Evolutionary conservation across 2,797 vertebrate genomes (phyloP), one percentile per base, ranked within the genome.

Genomic region (Apogon talboti): DNA sequence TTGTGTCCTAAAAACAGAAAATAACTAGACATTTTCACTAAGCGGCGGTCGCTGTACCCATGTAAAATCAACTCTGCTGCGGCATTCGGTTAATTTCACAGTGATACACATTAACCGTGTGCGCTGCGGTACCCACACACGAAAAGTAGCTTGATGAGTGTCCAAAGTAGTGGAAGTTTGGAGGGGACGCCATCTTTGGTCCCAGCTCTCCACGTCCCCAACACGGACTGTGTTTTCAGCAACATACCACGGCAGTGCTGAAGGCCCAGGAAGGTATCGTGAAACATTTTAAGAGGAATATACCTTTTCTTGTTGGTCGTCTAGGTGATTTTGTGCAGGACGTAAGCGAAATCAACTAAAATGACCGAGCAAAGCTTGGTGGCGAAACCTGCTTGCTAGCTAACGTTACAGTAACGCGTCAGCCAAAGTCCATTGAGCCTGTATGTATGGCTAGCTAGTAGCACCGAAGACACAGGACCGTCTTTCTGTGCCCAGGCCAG

Each of bases 101-200:
- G 67, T 50, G 71, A 77, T 73, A 68, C 33, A 50, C 59, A 64
- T 51, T 55, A 40, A 57, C 47, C 66, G 61, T 66, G 63, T 52
- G 53, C 49, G 87, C 83, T 83, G 83, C 79, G 38, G 59, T 67
- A 91, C 89, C 66, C 66, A 74, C 72, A 83, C 81, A 86, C 89
- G 88, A 94, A 94, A 96, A 96, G 95, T 94, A 95, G 94, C 95
- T 96, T 95, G 94, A 98, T 97, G 96, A 97, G 96, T 96, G 95
- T 97, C 95, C 96, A 96, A 95, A 97, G 96, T 96, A 96, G 91
- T 93, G 93, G 94, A 94, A 95, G 96, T 97, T 97, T 97, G 96
- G 96, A 97, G 96, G 96, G 95, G 96, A 93, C 96, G 96, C 96
- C 96, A 97, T 98, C 96, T 98, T 95, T 97, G 96, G 96, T 97